A percentile compares a stretch with the other conserved stretches of the same genome.
Conservation (phyloP, 2,113 vertebrate species). For the Plecotus auritus region DNA sequence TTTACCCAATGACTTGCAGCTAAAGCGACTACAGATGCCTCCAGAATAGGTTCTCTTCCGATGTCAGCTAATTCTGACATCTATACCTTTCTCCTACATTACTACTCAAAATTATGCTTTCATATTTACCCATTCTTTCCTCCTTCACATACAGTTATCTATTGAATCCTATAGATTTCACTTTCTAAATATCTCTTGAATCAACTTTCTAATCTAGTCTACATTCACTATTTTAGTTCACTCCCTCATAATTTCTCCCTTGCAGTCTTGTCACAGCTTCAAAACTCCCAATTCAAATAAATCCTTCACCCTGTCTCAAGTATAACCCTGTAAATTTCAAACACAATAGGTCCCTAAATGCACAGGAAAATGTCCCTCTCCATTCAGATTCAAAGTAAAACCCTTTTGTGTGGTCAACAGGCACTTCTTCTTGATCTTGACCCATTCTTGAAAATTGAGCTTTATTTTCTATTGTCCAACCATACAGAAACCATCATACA, state of each 20-base stretch:
- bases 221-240: background rate
- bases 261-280: background rate
- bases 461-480: background rate
- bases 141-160: background rate
- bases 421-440: background rate
- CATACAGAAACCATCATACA: background rate
- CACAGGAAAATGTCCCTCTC: background rate
- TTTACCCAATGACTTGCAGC: background rate
- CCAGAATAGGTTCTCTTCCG: background rate
- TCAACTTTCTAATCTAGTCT: background rate
- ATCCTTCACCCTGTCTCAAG: background rate
- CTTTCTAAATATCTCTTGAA: background rate
- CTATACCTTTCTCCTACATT: background rate
- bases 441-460: background rate
- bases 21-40: background rate
- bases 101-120: background rate
- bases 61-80: background rate
- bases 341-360: background rate
- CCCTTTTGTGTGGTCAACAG: background rate
- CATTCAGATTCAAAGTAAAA: background rate
- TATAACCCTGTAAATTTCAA: background rate
- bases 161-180: background rate
- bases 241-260: background rate
- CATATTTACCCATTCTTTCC: background rate
- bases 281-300: background rate